Percentiles rank a stretch among this genome's conserved stretches.
phyloP scores from a whole-genome alignment of 1,140 invertebrate species.

The Aporrectodea caliginosa region DNA sequence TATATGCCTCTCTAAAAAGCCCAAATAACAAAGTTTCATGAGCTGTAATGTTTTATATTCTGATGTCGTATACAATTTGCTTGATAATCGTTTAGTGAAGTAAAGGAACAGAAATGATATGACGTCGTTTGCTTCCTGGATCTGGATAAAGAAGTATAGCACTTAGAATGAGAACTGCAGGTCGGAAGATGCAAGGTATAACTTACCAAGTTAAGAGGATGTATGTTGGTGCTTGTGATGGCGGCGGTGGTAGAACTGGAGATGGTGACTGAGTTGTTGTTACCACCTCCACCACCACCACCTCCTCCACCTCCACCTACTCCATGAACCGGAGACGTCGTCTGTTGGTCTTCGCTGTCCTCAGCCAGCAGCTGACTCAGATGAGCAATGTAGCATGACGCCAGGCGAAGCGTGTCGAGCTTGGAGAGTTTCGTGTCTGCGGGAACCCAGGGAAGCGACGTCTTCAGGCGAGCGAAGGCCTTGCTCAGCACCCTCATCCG shows the following conservation, averaged over 20 bases:
- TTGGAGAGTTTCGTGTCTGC: slow-evolving; percentile 55
- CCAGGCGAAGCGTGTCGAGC: slow-evolving; percentile 52
- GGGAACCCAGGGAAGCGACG: slow-evolving; percentile 53
- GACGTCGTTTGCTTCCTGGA: no score
- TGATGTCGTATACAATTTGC: no score
- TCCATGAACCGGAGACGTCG: background rate
- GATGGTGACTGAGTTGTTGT: background rate
- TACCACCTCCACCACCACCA: no score
- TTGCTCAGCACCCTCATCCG: slow-evolving; percentile 87
- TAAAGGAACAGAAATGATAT: no score
- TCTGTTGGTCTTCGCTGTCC: slow-evolving; percentile 45
- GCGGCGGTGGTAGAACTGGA: background rate
- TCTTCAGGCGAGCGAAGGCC: slow-evolving; percentile 78
- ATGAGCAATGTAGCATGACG: slow-evolving; percentile 55
- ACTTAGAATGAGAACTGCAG: no score
- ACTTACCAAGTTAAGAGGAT: background rate
- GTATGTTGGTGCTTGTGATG: background rate
- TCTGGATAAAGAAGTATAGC: no score
- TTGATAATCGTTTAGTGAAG: no score
- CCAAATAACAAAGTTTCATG: no score
- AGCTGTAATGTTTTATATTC: no score
- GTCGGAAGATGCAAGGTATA: no score
- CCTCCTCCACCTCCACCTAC: background rate
- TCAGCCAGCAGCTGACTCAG: slow-evolving; percentile 69
- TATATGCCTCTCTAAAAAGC: no score